A percentile compares a stretch with the other conserved stretches of the same genome.
Evolutionary conservation across 2,113 vertebrate genomes (phyloP).

Genomic region (Osmerus mordax): DNA sequence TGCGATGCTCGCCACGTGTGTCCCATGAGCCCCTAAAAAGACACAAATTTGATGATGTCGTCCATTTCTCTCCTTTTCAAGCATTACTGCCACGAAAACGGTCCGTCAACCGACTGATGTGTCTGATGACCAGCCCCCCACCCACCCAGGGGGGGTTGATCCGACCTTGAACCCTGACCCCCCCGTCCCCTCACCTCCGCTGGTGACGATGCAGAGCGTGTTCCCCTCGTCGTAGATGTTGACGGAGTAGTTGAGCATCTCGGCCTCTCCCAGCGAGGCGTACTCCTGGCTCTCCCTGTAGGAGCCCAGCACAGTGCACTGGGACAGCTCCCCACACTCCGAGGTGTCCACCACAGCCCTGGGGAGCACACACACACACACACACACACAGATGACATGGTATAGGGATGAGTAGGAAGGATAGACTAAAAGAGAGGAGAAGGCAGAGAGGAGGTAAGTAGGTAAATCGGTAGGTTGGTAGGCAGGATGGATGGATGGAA

Average conservation of each 20-base stretch:
- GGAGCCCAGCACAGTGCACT: slow-evolving; percentile 81
- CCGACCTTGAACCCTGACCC: neutral
- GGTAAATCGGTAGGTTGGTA: no score
- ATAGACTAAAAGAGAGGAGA: neutral
- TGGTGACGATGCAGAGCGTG: slow-evolving; percentile 94
- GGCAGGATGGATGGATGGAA: neutral
- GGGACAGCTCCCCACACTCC: slow-evolving; percentile 84
- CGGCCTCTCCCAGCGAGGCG: slow-evolving; percentile 87
- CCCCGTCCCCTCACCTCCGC: slow-evolving; percentile 81
- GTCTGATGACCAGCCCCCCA: no score
- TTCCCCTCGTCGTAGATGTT: slow-evolving; percentile 97
- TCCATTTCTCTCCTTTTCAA: no score
- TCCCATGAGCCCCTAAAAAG: slow-evolving; percentile 88
- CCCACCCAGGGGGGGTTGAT: no score
- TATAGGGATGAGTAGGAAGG: neutral
- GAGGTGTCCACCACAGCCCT: slow-evolving; percentile 93
- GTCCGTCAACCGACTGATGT: no score
- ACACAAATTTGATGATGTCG: neutral
- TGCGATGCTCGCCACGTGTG: slow-evolving; percentile 97
- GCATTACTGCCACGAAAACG: no score
- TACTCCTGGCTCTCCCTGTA: slow-evolving; percentile 91
- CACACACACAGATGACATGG: slow-evolving; percentile 4
- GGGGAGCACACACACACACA: slow-evolving; percentile 30
- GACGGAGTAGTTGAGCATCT: slow-evolving; percentile 97
- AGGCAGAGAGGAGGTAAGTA: neutral